Evolutionary conservation across 1,140 invertebrate genomes (phyloP).

Genomic region (Formica exsecta): DNA sequence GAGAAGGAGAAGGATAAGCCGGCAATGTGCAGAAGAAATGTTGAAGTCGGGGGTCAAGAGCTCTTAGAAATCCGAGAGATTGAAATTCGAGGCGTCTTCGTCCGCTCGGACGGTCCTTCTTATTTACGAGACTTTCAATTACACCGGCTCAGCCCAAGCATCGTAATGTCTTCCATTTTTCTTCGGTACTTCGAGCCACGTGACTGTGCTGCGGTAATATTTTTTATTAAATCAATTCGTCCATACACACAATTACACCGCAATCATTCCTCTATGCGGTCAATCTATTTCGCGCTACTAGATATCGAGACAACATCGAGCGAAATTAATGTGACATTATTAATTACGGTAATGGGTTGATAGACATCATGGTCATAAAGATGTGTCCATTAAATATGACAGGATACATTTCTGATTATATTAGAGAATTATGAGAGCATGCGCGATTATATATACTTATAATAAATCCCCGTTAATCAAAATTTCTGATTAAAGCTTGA

Average conservation of each 20-base stretch:
- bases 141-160: conserved; percentile 13
- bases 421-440: conserved; percentile 7
- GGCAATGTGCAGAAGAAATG: conserved; percentile 56
- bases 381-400: conserved; percentile 7
- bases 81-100: conserved; percentile 68
- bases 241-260: neutral
- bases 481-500: conserved; percentile 28
- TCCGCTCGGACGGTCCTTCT: conserved; percentile 52
- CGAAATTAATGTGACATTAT: conserved; percentile 23
- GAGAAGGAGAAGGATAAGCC: conserved; percentile 18
- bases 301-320: conserved; percentile 24
- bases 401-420: neutral
- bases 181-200: conserved; percentile 7
- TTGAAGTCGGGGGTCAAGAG: conserved; percentile 60
- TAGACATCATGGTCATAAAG: conserved; percentile 7
- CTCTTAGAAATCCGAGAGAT: conserved; percentile 64
- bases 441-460: neutral
- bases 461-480: conserved; percentile 26
- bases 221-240: conserved; percentile 40
- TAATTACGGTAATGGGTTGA: conserved; percentile 13
- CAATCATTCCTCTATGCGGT: conserved; percentile 22
- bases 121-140: conserved; percentile 73
- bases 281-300: conserved; percentile 5
- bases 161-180: conserved; percentile 36
- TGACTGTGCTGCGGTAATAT: conserved; percentile 41